Evolutionary conservation across 1,140 invertebrate species (phyloP), one percentile per base, ranked within the genome.

Genomic region (Cherax destructor): DNA sequence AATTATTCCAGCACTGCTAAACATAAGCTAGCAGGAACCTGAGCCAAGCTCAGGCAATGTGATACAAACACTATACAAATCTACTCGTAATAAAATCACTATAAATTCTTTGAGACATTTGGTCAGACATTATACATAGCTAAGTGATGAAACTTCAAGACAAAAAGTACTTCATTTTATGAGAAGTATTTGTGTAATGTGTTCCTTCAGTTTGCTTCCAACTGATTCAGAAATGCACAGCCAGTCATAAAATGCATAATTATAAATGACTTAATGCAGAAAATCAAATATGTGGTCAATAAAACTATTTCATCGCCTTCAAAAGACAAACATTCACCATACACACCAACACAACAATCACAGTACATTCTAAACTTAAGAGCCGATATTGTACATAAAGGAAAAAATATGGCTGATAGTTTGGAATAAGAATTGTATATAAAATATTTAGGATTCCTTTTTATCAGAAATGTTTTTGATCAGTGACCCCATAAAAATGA

Each of bases 81-180:
- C 83, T 89, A 72, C 61, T 50, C n/a, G 52, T 61, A 56, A 76
- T 89, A 89, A 89, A 65, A 83, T 89, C 87, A 89, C 80, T 52
- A 83, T 83, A 91, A 78, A 85, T 49, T 85, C 88, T 85, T 86
- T 91, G 88, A 85, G 88, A 91, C 88, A 84, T 91, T 89, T 91
- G 81, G 83, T 91, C 83, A 79, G 49, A 56, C 89, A 79, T 90
- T 52, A 78, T 85, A 50, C 74, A 86, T 69, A 78, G 61, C 59
- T 79, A 52, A 79, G n/a, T 80, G 86, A 52, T 52, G 59, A 80
- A 80, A 65, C 86, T 16, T 52, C 18, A 24, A 50, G n/a, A 61
- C 41, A 69, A 41, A 24, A 69, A 47, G 9, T 30, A 65, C 74
- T 59, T 50, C 74, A 78, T 21, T 41, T 41, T 56, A 30, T 56